Conservation (phyloP, 2,888 invertebrate genomes). For the Ophion ventricosus region DNA sequence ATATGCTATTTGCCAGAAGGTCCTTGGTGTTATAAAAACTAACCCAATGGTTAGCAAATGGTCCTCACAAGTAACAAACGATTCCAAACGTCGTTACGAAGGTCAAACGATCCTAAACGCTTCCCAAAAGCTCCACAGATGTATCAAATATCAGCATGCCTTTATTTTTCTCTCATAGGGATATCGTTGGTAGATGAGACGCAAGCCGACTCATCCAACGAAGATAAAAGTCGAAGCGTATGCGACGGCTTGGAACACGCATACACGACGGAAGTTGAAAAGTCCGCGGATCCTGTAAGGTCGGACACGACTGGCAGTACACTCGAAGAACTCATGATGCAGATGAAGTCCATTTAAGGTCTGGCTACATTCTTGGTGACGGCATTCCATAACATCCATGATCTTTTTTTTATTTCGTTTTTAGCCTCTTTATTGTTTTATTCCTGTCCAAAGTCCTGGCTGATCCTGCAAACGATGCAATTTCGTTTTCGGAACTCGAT, state of each 20-base stretch:
- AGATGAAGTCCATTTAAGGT: constrained; percentile 93
- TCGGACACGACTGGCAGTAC: constrained; percentile 86
- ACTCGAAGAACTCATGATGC: constrained; percentile 95
- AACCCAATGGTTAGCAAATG: too few relatives aligned
- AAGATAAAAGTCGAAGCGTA: constrained; percentile 75
- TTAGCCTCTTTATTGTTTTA: not conserved
- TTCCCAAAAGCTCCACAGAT: not conserved
- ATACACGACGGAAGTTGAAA: constrained; percentile 87
- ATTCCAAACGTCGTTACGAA: too few relatives aligned
- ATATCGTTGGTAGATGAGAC: constrained; percentile 91
- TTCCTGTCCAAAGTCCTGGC: not conserved
- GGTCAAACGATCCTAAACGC: too few relatives aligned
- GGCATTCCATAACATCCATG: not conserved
- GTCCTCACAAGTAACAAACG: too few relatives aligned
- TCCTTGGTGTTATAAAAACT: too few relatives aligned
- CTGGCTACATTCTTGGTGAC: not conserved
- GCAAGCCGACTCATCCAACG: constrained; percentile 84
- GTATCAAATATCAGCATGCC: not conserved
- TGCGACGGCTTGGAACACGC: constrained; percentile 86
- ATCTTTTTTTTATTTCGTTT: not conserved
- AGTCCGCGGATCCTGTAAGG: constrained; percentile 82
- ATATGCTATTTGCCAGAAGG: too few relatives aligned
- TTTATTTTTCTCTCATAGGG: constrained; percentile 82
- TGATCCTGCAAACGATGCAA: not conserved
- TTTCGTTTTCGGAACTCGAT: not conserved